Evolutionary conservation across 2,797 vertebrate species (phyloP).

Genomic region (Sebastes taczanowskii): DNA sequence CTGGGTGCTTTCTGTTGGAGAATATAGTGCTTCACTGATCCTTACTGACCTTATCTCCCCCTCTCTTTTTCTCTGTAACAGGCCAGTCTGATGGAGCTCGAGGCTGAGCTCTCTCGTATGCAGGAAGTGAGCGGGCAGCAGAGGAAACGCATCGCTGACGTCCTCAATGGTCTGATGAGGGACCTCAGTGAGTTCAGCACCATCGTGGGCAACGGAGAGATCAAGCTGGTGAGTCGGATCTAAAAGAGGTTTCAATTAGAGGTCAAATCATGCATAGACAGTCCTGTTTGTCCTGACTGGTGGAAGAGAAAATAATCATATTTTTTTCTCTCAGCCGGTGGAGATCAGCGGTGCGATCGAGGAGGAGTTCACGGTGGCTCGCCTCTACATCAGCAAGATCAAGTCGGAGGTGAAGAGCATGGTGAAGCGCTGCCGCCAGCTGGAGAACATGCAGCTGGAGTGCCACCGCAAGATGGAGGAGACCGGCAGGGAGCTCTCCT

Average conservation of each 20-base stretch:
- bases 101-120: constrained; percentile 91
- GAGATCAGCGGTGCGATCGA: constrained; percentile 95
- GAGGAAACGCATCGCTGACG: constrained; percentile 93
- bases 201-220: constrained; percentile 95
- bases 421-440: constrained; percentile 93
- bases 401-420: constrained; percentile 98
- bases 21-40: not conserved
- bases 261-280: not conserved
- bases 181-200: constrained; percentile 96
- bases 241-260: not conserved
- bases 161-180: constrained; percentile 95
- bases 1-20: not conserved
- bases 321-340: constrained; percentile 82
- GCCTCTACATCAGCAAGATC: constrained; percentile 97
- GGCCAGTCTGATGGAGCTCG: constrained; percentile 91
- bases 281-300: not conserved
- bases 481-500: constrained; percentile 91
- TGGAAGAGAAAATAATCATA: not conserved
- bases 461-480: constrained; percentile 98
- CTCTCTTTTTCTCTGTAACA: constrained; percentile 39
- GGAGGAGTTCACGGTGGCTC: constrained; percentile 94
- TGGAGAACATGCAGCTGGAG: constrained; percentile 93
- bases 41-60: not conserved
- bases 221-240: constrained; percentile 90
- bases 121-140: constrained; percentile 95